Evolutionary conservation across 2,888 invertebrate genomes (phyloP).

Genomic region (Amitus sp.): DNA sequence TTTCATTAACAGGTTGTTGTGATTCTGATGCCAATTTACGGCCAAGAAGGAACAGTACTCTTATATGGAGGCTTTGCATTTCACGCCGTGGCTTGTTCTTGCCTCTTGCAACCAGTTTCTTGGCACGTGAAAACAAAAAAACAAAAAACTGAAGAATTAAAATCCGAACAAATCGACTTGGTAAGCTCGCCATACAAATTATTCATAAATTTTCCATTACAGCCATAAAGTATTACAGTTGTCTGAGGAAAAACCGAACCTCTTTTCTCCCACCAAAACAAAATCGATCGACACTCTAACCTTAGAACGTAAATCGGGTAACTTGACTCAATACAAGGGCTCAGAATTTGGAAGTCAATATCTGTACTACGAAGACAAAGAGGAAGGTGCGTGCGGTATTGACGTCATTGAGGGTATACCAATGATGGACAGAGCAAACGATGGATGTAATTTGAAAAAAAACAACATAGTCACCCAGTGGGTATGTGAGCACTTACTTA

Average conservation of each 20-base stretch:
- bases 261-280: background rate
- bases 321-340: constrained; percentile 34
- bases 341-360: constrained; percentile 69
- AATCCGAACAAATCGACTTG: background rate
- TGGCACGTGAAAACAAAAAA: constrained; percentile 70
- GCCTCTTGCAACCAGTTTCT: constrained; percentile 79
- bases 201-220: background rate
- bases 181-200: too few relatives aligned
- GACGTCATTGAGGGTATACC: constrained; percentile 75
- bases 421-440: constrained; percentile 74
- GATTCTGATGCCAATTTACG: constrained; percentile 71
- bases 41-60: constrained; percentile 74
- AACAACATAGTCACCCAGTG: too few relatives aligned
- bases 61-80: constrained; percentile 75
- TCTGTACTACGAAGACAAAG: constrained; percentile 73
- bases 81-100: constrained; percentile 75
- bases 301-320: constrained; percentile 25
- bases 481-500: too few relatives aligned
- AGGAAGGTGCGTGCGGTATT: constrained; percentile 70
- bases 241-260: background rate
- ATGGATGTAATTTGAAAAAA: constrained; percentile 67
- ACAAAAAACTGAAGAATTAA: constrained; percentile 18
- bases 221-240: background rate
- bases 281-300: constrained; percentile 44
- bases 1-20: constrained; percentile 72